Percentiles rank a stretch among this genome's conserved stretches.
These are phyloP conservation scores for Catocala fraxini DNA, from an alignment of 2,888 invertebrate genomes.

Conservation along the genomic window DNA sequence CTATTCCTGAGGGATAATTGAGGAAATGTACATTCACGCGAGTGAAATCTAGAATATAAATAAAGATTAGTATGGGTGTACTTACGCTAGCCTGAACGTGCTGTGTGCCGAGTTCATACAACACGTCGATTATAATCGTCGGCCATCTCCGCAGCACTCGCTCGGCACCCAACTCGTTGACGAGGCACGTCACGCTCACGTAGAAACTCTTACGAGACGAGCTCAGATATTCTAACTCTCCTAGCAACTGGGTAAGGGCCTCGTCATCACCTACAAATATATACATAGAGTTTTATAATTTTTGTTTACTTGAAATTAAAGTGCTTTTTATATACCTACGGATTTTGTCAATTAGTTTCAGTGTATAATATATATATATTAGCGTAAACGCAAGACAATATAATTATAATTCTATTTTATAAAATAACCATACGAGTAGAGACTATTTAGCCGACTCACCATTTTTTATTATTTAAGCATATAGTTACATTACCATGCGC, in stretches of 20 bases:
- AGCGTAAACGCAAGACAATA: too few species aligned
- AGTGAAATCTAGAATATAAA: too few species aligned
- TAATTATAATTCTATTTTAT: too few species aligned
- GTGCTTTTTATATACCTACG: too few species aligned
- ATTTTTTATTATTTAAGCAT: too few species aligned
- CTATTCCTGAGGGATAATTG: not conserved
- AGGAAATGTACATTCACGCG: too few species aligned
- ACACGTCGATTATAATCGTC: not conserved
- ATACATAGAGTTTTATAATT: too few species aligned
- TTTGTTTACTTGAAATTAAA: too few species aligned
- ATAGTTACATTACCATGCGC: too few species aligned
- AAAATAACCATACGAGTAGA: too few species aligned
- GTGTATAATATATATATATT: not conserved
- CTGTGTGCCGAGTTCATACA: conserved; percentile 51
- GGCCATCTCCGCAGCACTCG: conserved; percentile 6
- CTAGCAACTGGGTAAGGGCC: conserved; percentile 61
- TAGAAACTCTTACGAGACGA: conserved; percentile 63
- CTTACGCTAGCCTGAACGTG: conserved; percentile 70
- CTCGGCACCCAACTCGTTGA: conserved; percentile 53
- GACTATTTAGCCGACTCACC: too few species aligned
- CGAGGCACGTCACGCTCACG: conserved; percentile 58
- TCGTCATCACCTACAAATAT: conserved; percentile 53
- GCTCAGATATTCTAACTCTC: conserved; percentile 63
- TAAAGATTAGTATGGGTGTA: conserved; percentile 14
- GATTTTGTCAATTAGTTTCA: too few species aligned